Percentiles rank a stretch among this genome's conserved stretches.
Evolutionary conservation across 2,113 vertebrate species (phyloP).

Genomic region (Zonotrichia leucophrys): DNA sequence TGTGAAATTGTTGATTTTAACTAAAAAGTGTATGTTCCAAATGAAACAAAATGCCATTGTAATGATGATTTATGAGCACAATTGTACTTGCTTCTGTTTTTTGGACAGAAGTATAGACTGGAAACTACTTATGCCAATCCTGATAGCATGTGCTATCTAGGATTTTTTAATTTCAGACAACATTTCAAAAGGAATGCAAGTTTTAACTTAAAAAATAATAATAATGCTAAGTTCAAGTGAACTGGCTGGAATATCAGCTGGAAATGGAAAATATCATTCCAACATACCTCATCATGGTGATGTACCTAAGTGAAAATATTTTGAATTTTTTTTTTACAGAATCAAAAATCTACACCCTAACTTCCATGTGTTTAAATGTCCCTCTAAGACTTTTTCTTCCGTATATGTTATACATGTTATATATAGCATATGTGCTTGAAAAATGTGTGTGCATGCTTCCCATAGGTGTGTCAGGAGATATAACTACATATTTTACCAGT

Average conservation of each 20-base stretch:
- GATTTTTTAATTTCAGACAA: not conserved
- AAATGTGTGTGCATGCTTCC: not conserved
- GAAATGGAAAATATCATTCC: not conserved
- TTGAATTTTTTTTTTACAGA: not conserved
- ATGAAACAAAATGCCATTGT: not conserved
- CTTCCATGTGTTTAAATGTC: not conserved
- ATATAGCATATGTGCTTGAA: not conserved
- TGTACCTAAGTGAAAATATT: not conserved
- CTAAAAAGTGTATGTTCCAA: not conserved
- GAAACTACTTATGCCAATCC: not conserved
- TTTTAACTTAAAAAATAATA: not conserved
- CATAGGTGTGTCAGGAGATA: not conserved
- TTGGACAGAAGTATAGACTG: not conserved
- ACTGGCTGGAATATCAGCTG: not conserved
- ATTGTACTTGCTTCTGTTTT: not conserved
- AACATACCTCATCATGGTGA: not conserved
- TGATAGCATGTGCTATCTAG: not conserved
- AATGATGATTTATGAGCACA: not conserved
- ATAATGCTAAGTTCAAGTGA: not conserved
- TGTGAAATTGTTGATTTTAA: not conserved
- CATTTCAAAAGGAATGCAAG: not conserved
- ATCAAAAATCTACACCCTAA: not conserved
- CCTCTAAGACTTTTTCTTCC: not conserved
- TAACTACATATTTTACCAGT: not conserved
- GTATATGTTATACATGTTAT: not conserved